Percentiles rank a stretch among this genome's conserved stretches.
Conservation (phyloP, 2,113 vertebrate species). For the Macrotis lagotis region DNA sequence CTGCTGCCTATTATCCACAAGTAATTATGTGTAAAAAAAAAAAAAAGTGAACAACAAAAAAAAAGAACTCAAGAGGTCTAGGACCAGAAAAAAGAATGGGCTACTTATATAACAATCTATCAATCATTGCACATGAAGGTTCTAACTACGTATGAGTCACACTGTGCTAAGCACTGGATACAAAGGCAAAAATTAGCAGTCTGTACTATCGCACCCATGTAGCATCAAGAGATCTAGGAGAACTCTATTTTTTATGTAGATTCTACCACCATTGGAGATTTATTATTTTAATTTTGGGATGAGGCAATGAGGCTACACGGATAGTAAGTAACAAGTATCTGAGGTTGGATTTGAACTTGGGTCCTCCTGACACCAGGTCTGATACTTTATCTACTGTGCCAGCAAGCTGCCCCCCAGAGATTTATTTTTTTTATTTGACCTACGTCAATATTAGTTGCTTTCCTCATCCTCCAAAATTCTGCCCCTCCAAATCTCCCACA, state of each 20-base stretch:
- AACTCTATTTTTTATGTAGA: not conserved
- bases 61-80: too few relatives aligned
- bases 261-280: not conserved
- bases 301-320: too few relatives aligned
- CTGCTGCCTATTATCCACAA: not conserved
- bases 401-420: too few relatives aligned
- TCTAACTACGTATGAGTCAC: not conserved
- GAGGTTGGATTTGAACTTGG: too few relatives aligned
- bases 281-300: too few relatives aligned
- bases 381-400: too few relatives aligned
- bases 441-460: not conserved
- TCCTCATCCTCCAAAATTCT: not conserved
- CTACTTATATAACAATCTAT: not conserved
- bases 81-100: not conserved
- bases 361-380: too few relatives aligned
- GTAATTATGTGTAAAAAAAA: not conserved
- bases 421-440: not conserved
- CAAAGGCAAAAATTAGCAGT: not conserved
- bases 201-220: not conserved
- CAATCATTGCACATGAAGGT: not conserved
- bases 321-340: too few relatives aligned
- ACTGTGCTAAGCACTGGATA: not conserved
- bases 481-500: not conserved
- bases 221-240: not conserved
- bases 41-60: too few relatives aligned